phyloP scores from a whole-genome alignment of 2,113 vertebrate genomes.

The Plectropomus leopardus region DNA sequence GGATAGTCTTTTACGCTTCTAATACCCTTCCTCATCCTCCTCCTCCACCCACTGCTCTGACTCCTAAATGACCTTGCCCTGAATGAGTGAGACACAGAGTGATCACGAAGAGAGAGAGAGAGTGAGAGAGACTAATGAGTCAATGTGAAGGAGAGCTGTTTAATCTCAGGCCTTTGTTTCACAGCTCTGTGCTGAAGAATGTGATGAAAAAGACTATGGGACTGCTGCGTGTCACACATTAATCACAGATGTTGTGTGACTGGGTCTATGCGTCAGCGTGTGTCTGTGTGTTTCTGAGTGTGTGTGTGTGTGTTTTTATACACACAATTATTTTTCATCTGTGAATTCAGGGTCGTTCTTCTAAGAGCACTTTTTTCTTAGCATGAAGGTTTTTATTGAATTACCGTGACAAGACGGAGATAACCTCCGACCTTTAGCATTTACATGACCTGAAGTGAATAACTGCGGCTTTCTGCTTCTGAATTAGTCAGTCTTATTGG shows the following conservation, averaged over 20 bases:
- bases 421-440: constrained; percentile 72
- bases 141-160: constrained; percentile 66
- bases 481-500: constrained; percentile 35
- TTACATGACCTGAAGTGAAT: constrained; percentile 50
- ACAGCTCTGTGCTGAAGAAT: constrained; percentile 54
- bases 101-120: constrained; percentile 40
- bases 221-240: constrained; percentile 57
- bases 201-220: constrained; percentile 58
- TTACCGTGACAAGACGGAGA: constrained; percentile 59
- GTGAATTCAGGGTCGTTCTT: constrained; percentile 36
- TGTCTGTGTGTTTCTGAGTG: constrained; percentile 1
- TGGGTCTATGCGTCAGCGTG: not conserved
- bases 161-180: constrained; percentile 78
- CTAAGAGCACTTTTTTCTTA: constrained; percentile 9
- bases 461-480: constrained; percentile 13
- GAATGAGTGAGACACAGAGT: constrained; percentile 58
- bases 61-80: constrained; percentile 76
- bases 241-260: constrained; percentile 50
- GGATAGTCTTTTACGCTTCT: constrained; percentile 37
- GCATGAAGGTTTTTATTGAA: constrained; percentile 70
- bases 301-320: not conserved
- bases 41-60: constrained; percentile 48
- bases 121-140: constrained; percentile 75
- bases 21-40: constrained; percentile 36
- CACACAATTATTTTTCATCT: constrained; percentile 22